Conservation (phyloP, 2,113 vertebrate genomes). For the Entelurus aequoreus region DNA sequence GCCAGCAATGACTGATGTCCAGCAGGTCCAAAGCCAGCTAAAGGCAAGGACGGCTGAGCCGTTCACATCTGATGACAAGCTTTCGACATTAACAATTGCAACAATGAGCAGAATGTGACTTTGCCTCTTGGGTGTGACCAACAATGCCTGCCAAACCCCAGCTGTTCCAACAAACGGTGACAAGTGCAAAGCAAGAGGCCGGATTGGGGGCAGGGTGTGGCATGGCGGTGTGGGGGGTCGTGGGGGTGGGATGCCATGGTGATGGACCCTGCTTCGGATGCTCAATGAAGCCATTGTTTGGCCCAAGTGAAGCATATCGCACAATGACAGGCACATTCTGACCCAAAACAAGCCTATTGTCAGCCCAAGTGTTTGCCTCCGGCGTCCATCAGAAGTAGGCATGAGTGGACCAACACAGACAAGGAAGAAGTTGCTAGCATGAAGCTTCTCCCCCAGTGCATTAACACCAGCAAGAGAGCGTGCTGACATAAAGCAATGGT, state of each 20-base stretch:
- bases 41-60: background rate
- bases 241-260: conserved; percentile 45
- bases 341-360: conserved; percentile 72
- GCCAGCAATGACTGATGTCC: background rate
- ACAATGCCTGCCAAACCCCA: conserved; percentile 44
- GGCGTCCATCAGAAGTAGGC: background rate
- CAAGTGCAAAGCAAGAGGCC: conserved; percentile 54
- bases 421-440: background rate
- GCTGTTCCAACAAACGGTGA: conserved; percentile 57
- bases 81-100: background rate
- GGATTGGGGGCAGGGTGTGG: conserved; percentile 61
- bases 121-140: conserved; percentile 46
- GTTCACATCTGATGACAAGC: background rate
- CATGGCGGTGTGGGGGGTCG: conserved; percentile 21
- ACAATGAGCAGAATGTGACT: conserved; percentile 36
- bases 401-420: background rate
- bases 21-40: background rate
- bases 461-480: conserved; percentile 5
- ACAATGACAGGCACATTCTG: conserved; percentile 72
- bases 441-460: conserved; percentile 5
- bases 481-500: conserved; percentile 36
- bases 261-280: conserved; percentile 60
- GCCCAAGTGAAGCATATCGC: conserved; percentile 71
- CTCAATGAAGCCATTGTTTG: conserved; percentile 74
- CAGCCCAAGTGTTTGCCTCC: conserved; percentile 13